Evolutionary conservation across 2,113 vertebrate species (phyloP), one percentile per base, ranked within the genome.

Genomic region (Aptenodytes patagonicus): DNA sequence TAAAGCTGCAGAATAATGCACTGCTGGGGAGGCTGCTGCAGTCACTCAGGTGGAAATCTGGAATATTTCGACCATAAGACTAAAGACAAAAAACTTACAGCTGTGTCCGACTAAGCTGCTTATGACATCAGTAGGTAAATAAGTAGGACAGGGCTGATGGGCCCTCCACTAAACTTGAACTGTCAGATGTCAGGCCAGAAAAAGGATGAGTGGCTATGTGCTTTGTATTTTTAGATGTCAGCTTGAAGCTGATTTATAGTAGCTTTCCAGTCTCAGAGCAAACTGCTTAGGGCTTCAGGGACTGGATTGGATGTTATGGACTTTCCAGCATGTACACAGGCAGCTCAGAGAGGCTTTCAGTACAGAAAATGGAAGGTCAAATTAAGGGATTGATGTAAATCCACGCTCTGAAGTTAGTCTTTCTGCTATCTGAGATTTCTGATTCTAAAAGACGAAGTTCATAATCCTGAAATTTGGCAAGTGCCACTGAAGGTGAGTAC

Each of bases 261-360:
- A 77, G 31, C 34, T 92, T 90, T 94, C 31, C n/a, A 76, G 44
- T 94, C 34, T 82, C 32, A 55, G 17, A 77, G 34, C 25, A 89
- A 91, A 79, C n/a, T 72, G 70, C 71, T 92, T 88, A 72, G 75
- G 36, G 40, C 83, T 93, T 86, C 80, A 87, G 20, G 85, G 76
- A 19, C 34, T 55, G 44, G 18, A 44, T 3, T 86, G 64, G 21
- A 25, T 83, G 26, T 66, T 87, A 38, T 0, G 1, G 61, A 24
- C 61, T 90, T 93, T 46, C 12, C 44, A 73, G 52, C 46, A 34
- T 12, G 25, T 71, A 55, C 26, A 17, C 11, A 87, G 32, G 47
- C 76, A 82, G 31, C 3, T 20, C 46, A 76, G 60, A 86, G 42
- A 75, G 9, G 47, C 44, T 92, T 87, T 76, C 31, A 81, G 8